Evolutionary conservation across 1,140 invertebrate species (phyloP).

Genomic region (Euborellia annulipes): DNA sequence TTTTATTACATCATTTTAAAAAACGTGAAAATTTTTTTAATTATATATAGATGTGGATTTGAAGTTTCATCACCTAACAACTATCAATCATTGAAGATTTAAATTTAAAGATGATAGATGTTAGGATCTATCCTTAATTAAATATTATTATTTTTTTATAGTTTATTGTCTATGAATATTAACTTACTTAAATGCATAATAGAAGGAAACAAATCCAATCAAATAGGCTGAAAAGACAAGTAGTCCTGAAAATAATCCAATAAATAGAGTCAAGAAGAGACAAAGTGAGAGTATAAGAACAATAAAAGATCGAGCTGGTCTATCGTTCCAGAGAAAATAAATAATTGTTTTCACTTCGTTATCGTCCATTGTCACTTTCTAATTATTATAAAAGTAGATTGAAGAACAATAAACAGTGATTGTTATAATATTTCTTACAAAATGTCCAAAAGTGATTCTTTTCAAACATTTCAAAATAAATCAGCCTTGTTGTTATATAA

Average conservation of each 20-base stretch:
- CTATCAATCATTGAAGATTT: neutral
- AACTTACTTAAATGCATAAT: constrained; percentile 14
- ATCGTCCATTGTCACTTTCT: constrained; percentile 10
- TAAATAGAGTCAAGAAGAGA: constrained; percentile 1
- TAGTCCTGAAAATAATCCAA: constrained; percentile 8
- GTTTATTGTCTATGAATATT: neutral
- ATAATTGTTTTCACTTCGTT: constrained; percentile 4
- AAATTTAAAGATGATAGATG: neutral
- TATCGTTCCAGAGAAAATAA: constrained; percentile 10
- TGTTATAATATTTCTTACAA: too few species aligned
- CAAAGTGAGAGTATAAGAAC: neutral
- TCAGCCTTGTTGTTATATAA: too few species aligned
- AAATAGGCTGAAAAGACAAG: constrained; percentile 13
- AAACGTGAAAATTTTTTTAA: neutral
- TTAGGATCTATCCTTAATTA: neutral
- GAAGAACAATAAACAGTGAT: too few species aligned
- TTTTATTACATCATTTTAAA: neutral
- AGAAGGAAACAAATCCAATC: constrained; percentile 13
- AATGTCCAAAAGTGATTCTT: too few species aligned
- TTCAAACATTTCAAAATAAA: too few species aligned
- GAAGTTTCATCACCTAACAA: neutral
- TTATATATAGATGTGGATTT: neutral
- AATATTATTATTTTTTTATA: neutral
- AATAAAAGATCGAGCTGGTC: constrained; percentile 1
- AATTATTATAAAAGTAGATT: too few species aligned